Evolutionary conservation across 1,140 invertebrate species (phyloP).

Genomic region (Polyergus mexicanus): DNA sequence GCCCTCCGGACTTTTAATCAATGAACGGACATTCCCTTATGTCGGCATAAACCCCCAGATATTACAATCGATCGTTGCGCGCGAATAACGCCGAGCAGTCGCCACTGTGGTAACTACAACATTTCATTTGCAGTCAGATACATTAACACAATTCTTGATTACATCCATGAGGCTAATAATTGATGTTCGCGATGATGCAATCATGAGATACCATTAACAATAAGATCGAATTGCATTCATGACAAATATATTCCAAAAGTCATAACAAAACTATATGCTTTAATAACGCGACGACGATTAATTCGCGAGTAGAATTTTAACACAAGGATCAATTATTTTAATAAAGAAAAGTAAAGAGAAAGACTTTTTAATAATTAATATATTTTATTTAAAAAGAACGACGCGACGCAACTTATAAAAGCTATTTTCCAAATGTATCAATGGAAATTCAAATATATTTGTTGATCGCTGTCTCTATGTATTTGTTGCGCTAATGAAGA

Average conservation of each 20-base stretch:
- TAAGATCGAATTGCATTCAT: not conserved
- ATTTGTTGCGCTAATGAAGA: not conserved
- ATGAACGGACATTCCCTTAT: conserved; percentile 26
- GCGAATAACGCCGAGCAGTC: conserved; percentile 33
- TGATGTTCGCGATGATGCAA: not conserved
- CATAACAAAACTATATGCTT: not conserved
- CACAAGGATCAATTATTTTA: not conserved
- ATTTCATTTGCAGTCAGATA: conserved; percentile 20
- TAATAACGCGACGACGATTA: not conserved
- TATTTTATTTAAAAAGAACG: not conserved
- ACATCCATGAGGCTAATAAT: not conserved
- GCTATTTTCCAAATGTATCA: not conserved
- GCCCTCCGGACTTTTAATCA: conserved; percentile 60
- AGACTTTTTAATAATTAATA: not conserved
- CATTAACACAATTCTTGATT: conserved; percentile 43
- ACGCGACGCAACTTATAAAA: not conserved
- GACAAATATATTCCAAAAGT: not conserved
- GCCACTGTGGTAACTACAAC: conserved; percentile 18
- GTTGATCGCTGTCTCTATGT: not conserved
- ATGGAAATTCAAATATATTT: not conserved
- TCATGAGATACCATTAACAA: not conserved
- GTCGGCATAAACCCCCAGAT: not conserved
- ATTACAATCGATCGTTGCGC: conserved; percentile 38
- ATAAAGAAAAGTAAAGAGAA: not conserved
- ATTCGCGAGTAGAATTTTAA: not conserved